phyloP scores from a whole-genome alignment of 2,113 vertebrate genomes.

The Tragelaphus imberbis region DNA sequence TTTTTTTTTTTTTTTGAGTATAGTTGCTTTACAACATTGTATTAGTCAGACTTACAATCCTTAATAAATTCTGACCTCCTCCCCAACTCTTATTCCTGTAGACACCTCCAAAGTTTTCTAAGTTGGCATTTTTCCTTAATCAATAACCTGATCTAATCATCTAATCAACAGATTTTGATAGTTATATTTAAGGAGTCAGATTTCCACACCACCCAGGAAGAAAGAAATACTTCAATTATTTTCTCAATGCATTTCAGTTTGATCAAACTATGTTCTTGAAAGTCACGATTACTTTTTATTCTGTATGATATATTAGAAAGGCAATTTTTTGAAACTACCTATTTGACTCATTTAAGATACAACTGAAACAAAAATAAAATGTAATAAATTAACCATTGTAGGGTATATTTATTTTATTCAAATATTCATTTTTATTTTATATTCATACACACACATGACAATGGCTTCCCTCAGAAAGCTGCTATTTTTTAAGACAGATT shows the following conservation, averaged over 20 bases:
- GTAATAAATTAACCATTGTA: background rate
- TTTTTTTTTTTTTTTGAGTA: background rate
- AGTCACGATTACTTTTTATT: background rate
- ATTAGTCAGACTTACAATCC: background rate
- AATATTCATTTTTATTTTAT: background rate
- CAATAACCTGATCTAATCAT: background rate
- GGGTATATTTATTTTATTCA: background rate
- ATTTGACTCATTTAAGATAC: background rate
- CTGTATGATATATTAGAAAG: background rate
- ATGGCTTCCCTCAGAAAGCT: background rate
- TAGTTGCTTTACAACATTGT: background rate
- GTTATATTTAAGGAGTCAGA: background rate
- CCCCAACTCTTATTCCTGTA: background rate
- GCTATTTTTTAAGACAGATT: background rate
- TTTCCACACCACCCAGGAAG: background rate
- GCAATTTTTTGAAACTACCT: background rate
- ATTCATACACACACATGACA: background rate
- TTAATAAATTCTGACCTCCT: background rate
- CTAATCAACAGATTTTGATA: background rate
- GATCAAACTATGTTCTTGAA: background rate
- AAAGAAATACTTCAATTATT: background rate
- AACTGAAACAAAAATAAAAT: background rate
- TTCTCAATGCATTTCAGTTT: background rate
- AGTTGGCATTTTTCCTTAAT: background rate
- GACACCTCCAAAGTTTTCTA: background rate